These are phyloP conservation scores for Lasaia peninsularis DNA, from an alignment of 1,140 invertebrate species.

Conservation along the genomic window DNA sequence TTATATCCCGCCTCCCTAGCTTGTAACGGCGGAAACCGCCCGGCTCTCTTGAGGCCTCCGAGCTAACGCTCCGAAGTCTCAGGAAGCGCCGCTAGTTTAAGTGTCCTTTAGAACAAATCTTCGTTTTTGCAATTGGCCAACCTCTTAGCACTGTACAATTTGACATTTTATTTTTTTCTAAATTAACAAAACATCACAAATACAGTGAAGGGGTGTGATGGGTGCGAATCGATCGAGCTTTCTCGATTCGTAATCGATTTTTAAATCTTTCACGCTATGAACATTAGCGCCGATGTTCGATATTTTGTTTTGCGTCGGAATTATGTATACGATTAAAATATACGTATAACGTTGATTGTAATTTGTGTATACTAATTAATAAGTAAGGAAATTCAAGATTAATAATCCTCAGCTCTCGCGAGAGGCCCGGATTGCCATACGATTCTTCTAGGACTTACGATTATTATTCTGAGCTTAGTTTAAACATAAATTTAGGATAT, in stretches of 20 bases:
- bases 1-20: constrained; percentile 66
- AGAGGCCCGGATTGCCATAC: constrained; percentile 40
- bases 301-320: constrained; percentile 63
- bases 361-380: constrained; percentile 73
- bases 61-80: constrained; percentile 32
- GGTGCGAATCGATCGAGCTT: constrained; percentile 45
- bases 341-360: constrained; percentile 75
- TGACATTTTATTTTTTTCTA: constrained; percentile 38
- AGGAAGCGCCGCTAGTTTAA: constrained; percentile 53
- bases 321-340: constrained; percentile 75
- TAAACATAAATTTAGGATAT: constrained; percentile 66
- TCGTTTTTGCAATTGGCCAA: constrained; percentile 79
- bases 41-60: constrained; percentile 35
- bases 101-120: constrained; percentile 72
- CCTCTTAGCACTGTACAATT: constrained; percentile 69
- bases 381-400: constrained; percentile 44
- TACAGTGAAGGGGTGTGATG: constrained; percentile 73
- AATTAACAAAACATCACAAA: constrained; percentile 42
- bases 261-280: constrained; percentile 20
- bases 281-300: constrained; percentile 52
- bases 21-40: constrained; percentile 36
- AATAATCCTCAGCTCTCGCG: constrained; percentile 36
- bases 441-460: constrained; percentile 44
- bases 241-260: constrained; percentile 24
- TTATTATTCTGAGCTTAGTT: constrained; percentile 63